Percentiles rank a stretch among this genome's conserved stretches.
phyloP scores from a whole-genome alignment of 1,140 invertebrate genomes.

The Ceratina australensis region DNA sequence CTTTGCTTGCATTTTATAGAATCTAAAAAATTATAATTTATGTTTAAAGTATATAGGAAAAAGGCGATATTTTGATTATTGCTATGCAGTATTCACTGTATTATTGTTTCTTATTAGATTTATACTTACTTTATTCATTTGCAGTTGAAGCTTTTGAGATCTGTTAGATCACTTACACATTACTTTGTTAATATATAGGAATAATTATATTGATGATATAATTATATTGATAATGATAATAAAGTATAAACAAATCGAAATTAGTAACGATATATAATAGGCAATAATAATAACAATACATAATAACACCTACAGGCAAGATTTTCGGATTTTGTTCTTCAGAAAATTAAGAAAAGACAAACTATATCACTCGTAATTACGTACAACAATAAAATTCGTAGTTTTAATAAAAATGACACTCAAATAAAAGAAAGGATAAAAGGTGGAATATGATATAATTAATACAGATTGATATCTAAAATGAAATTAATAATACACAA shows the following conservation, averaged over 20 bases:
- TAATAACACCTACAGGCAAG: no score
- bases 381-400: neutral
- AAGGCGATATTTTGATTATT: no score
- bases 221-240: neutral
- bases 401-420: constrained; percentile 1
- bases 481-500: constrained; percentile 8
- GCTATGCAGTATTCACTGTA: neutral
- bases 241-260: no score
- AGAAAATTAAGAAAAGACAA: no score
- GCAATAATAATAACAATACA: no score
- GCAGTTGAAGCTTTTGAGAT: constrained; percentile 28
- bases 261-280: no score
- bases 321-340: no score
- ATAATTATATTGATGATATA: neutral
- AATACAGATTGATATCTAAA: neutral
- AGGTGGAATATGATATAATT: constrained; percentile 1
- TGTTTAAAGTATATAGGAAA: no score
- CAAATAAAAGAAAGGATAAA: neutral
- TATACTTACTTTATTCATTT: constrained; percentile 54
- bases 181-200: neutral
- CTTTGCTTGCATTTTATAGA: no score
- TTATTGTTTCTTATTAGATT: constrained; percentile 43
- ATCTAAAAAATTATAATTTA: no score
- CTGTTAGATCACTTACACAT: constrained; percentile 63
- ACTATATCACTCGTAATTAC: no score